Conservation (phyloP, 2,888 invertebrate species). For the Sinopyrophorus schimmeli region DNA sequence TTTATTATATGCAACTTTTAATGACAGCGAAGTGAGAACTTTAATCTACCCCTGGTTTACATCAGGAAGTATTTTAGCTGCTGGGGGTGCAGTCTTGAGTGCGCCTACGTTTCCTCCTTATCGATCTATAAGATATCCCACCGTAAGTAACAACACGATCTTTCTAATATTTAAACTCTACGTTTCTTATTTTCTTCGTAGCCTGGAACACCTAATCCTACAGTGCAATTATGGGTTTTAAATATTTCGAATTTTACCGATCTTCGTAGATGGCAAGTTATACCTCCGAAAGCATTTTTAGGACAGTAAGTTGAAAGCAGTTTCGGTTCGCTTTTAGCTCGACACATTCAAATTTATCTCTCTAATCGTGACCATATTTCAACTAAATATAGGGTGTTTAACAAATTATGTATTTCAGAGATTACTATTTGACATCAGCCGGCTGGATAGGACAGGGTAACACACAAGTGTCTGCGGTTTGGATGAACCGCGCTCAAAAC, state of each 20-base stretch:
- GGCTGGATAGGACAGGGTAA: constrained; percentile 84
- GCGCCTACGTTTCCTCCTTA: constrained; percentile 74
- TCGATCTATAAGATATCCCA: constrained; percentile 81
- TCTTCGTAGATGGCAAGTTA: constrained; percentile 67
- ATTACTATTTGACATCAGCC: constrained; percentile 90
- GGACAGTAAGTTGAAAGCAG: constrained; percentile 70
- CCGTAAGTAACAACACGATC: constrained; percentile 57
- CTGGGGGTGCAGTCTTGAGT: constrained; percentile 58
- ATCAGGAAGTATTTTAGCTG: constrained; percentile 65
- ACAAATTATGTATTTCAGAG: constrained; percentile 61
- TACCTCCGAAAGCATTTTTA: constrained; percentile 73
- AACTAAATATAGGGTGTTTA: constrained; percentile 5
- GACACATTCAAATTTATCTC: neutral
- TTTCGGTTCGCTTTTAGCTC: neutral
- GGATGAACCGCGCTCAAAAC: constrained; percentile 94
- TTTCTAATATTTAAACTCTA: too few relatives aligned
- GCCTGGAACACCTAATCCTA: constrained; percentile 87
- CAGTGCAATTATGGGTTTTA: constrained; percentile 79
- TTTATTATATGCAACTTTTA: constrained; percentile 84
- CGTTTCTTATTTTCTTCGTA: constrained; percentile 49
- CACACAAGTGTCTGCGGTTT: constrained; percentile 80
- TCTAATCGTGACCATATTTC: neutral
- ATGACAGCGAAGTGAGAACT: constrained; percentile 77
- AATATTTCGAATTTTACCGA: constrained; percentile 71
- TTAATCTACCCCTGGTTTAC: constrained; percentile 83